Evolutionary conservation across 2,888 invertebrate genomes (phyloP), one percentile per base, ranked within the genome.

Genomic region (Cabera pusaria): DNA sequence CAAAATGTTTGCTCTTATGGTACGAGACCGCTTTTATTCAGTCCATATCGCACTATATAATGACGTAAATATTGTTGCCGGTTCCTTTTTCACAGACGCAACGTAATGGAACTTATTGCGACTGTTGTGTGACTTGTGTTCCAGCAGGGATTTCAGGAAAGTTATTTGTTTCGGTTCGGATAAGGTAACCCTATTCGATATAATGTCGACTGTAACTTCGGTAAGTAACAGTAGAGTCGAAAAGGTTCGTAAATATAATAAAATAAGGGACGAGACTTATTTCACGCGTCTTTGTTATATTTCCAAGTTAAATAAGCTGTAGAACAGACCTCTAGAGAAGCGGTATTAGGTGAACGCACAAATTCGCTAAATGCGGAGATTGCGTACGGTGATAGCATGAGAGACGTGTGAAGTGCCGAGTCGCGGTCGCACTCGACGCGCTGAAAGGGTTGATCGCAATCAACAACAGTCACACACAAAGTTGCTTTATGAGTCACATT

Each of bases 1-100:
- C 80, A 69, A 81, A 84, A 85, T 84, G 86, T 85, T 86, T 80
- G 73, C 84, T 78, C 69, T 71, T 74, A 74, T 73, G 74, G 71
- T 68, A 70, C 70, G 74, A 70, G 68, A 73, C 60, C 72, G 71
- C 61, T 67, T 64, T 76, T 75, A 74, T 72, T 65, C 72, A 62
- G 59, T 53, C 55, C 56, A 60, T 60, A 65, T 66, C 60, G 68
- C 50, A 44, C 72, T 63, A 71, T 66, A 67, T 71, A 71, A 78
- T 73, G 67, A 72, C 65, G 63, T 70, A 68, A 68, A 75, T 71
- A 71, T 72, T 64, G 63, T 64, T 64, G 64, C 65, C 62, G 67
- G 57, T 62, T 64, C 59, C 53, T 63, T 56, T 56, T 48, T 39
- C 39, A 44, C 47, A 53, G 50, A 48, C 49, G 47, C 52, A 51